Evolutionary conservation across 2,888 invertebrate genomes (phyloP), one percentile per base, ranked within the genome.

Genomic region (Beris morrisii): DNA sequence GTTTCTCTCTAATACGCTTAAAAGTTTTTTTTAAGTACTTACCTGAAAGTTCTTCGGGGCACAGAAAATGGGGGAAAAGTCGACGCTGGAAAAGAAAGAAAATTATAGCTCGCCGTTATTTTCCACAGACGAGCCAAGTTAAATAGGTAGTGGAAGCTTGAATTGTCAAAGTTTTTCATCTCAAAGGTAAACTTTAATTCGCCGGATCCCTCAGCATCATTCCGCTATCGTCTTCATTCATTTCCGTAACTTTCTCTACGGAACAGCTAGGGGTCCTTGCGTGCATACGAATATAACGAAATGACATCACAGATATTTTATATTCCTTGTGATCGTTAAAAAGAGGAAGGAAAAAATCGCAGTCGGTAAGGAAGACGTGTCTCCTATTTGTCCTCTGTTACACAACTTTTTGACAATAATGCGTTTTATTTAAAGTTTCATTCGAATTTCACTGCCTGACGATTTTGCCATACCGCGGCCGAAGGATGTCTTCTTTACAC

Each of bases 401-500:
- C 45, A 44, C n/a, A 57, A 57, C 57, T 57, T 57, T 56, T 45
- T 57, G 58, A 59, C 48, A 48, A 48, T 59, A 59, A 59, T 59
- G 58, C 58, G 48, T 59, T 59, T 59, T 59, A 46, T 46, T 59
- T 59, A 59, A 59, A 59, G 58, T 59, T 59, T 31, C 48, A 3
- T 59, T 30, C 31, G 30, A 59, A 59, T 31, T 48, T 59, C 31
- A 30, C 48, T 48, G 46, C 48, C n/a, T 59, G 48, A 59, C 46
- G 48, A 46, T n/a, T 59, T 59, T 48, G 31, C 43, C 44, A 30
- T 30, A 46, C 28, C 7, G 7, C 22, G 58, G 31, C 31, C 31
- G 46, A 48, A 46, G 31, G 46, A 59, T 48, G 58, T 48, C 44
- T 6, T 48, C 32, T n/a, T 15, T n/a, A 48, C 58, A 59, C 58